Base-by-base conservation (phyloP, 2,888 invertebrate species). In the Dolomedes plantarius region DNA sequence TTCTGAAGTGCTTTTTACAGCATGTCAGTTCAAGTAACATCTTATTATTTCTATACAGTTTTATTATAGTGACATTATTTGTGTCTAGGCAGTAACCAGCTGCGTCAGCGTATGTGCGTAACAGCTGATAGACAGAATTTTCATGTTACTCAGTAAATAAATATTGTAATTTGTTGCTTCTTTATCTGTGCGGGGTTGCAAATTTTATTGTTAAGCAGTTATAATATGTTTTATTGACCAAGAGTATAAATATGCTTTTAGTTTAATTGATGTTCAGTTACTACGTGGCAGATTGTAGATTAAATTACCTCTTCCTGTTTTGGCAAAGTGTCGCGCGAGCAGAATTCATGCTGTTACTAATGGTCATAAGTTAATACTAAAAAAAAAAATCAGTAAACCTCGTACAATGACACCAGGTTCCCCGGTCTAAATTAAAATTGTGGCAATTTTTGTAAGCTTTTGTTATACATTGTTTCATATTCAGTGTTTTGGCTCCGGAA, bases 1-100 rank as follows among this genome's bases (percentile, higher is more conserved):
- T 77, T 75, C 32, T 41, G 62, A 56, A 73, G 19, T 41, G 31
- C 36, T 72, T 78, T 85, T 23, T 56, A 56, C 11, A 23, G 11
- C 23, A 23, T 56, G 23, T 56, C 56, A 56, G 23, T 23, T 23
- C 56, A 23, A 36, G 5, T 36, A 36, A 36, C 36, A 5, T 7
- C 36, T 36, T 7, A 5, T 5, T 5, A 36, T 7, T 9, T 7
- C 9, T 5, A 36, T 36, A 5, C 36, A 36, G 9, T 36, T 36
- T 36, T 36, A 9, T 36, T 5, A 5, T 9, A 36, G 9, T 36
- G 36, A 6, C 16, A 11, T 56, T 56, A 56, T 23, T n/a, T 56
- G 5, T 23, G 3, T 56, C 1, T 56, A 23, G 5, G 23, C 56
- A 23, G 13, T 23, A 2, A 23, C 23, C 56, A 56, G 56, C 56